Base-by-base conservation (phyloP, 2,113 vertebrate genomes). In the Salvelinus fontinalis region DNA sequence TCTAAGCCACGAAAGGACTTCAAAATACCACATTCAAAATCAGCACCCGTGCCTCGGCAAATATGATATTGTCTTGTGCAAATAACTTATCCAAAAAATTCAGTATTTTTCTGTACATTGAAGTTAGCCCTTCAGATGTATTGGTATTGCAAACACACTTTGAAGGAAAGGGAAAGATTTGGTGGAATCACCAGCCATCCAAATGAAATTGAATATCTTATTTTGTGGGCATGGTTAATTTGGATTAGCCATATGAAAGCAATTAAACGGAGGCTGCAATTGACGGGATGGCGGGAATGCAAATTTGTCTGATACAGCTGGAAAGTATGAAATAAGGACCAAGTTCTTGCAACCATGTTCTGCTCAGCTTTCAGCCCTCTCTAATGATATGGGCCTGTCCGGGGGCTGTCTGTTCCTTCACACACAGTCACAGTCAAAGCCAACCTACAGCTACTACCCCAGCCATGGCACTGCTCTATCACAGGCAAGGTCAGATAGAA, bases 201-300 rank as follows among this genome's bases (percentile, higher is more conserved):
- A 79, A 90, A 85, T 87, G 85, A 90, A 91, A 91, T 86, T 84
- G 87, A 89, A 90, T 89, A 90, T 90, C 79, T 87, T 87, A 83
- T 92, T 92, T 90, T 87, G 85, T 84, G 85, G 81, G 71, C 83
- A 83, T 84, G 82, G 84, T 90, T 92, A 90, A 93, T 93, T 92
- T 90, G 89, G 88, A 92, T 90, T 91, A 89, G 88, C 81, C 90
- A 90, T 90, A 83, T 91, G 91, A 89, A 91, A 91, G 89, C 85
- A 91, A 91, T 91, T 90, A 91, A 91, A 89, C 67, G 16, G 85
- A 83, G 82, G 83, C 86, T 87, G 88, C 82, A 80, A 89, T 90
- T 90, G 86, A 78, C 26, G 22, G 82, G 86, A 86, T 72, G 79
- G 77, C 67, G 77, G 84, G 85, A 86, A 88, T 76, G 86, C 89